Percentiles rank a stretch among this genome's conserved stretches.
phyloP scores from a whole-genome alignment of 2,797 vertebrate species.

The Sciurus vulgaris region DNA sequence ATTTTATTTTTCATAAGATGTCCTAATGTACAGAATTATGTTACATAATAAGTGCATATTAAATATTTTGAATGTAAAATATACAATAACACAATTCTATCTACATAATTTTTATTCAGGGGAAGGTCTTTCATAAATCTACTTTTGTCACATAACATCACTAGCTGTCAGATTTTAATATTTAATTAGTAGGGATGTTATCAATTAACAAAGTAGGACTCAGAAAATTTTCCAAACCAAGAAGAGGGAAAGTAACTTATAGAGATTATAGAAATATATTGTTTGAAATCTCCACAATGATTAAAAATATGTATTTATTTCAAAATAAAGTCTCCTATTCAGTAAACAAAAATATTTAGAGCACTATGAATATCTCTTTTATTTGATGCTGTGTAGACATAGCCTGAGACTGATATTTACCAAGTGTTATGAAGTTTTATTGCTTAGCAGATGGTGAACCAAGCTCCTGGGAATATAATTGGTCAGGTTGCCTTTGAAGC shows the following conservation, averaged over 20 bases:
- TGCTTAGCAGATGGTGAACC: constrained; percentile 82
- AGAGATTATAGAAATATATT: neutral
- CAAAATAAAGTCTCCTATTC: neutral
- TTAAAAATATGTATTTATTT: neutral
- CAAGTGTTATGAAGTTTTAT: constrained; percentile 81
- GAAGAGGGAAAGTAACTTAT: neutral
- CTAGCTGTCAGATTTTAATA: constrained; percentile 24
- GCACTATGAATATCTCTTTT: neutral
- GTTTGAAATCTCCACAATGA: neutral
- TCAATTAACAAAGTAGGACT: neutral
- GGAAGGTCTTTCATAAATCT: neutral
- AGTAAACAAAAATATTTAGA: constrained; percentile 13
- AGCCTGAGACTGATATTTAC: constrained; percentile 67
- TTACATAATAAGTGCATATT: neutral
- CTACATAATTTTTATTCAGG: constrained; percentile 37
- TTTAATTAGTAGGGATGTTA: neutral
- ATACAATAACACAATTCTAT: neutral
- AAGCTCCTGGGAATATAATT: constrained; percentile 74
- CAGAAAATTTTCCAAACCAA: neutral
- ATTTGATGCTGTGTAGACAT: neutral
- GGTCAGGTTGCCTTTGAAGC: constrained; percentile 72
- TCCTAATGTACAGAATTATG: neutral
- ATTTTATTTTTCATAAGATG: neutral
- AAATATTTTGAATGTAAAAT: neutral
- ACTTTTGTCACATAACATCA: neutral